Percentiles rank a stretch among this genome's conserved stretches.
These are phyloP conservation scores for Hycleus phaleratus DNA, from an alignment of 1,140 invertebrate genomes.

Conservation along the genomic window DNA sequence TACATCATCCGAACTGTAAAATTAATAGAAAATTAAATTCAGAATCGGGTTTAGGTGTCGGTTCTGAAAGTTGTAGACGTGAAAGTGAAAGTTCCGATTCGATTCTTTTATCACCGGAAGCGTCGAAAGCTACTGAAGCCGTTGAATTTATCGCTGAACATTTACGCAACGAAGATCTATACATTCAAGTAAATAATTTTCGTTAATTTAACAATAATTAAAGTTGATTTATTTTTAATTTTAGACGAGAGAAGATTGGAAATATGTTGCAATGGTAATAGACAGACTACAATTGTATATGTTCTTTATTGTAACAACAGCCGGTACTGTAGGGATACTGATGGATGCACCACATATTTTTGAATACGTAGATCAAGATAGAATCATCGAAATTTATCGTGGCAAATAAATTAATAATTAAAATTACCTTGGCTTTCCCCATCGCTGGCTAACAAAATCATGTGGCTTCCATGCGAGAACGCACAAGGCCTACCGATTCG, in stretches of 20 bases:
- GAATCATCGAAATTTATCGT: constrained; percentile 89
- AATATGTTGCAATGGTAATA: constrained; percentile 98
- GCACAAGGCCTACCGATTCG: constrained; percentile 26
- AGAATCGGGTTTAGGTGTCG: constrained; percentile 58
- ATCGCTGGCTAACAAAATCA: constrained; percentile 26
- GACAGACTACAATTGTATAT: constrained; percentile 95
- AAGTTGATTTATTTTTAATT: constrained; percentile 16
- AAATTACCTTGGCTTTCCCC: constrained; percentile 18
- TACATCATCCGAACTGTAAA: constrained; percentile 93
- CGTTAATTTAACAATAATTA: neutral
- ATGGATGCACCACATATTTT: constrained; percentile 99
- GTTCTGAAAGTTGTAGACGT: constrained; percentile 56
- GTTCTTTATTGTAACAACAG: constrained; percentile 96
- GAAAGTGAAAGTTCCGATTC: constrained; percentile 89
- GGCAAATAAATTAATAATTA: constrained; percentile 59
- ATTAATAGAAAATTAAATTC: constrained; percentile 71
- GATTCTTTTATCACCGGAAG: constrained; percentile 81
- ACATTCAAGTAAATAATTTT: constrained; percentile 74
- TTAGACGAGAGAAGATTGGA: constrained; percentile 98
- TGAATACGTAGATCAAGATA: constrained; percentile 96
- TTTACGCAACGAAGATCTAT: constrained; percentile 91
- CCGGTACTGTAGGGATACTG: constrained; percentile 89
- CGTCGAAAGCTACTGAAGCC: constrained; percentile 91
- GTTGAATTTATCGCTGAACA: constrained; percentile 98
- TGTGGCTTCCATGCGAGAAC: constrained; percentile 32